Evolutionary conservation across 2,888 invertebrate species (phyloP).

Genomic region (Sminthurinus aureus): DNA sequence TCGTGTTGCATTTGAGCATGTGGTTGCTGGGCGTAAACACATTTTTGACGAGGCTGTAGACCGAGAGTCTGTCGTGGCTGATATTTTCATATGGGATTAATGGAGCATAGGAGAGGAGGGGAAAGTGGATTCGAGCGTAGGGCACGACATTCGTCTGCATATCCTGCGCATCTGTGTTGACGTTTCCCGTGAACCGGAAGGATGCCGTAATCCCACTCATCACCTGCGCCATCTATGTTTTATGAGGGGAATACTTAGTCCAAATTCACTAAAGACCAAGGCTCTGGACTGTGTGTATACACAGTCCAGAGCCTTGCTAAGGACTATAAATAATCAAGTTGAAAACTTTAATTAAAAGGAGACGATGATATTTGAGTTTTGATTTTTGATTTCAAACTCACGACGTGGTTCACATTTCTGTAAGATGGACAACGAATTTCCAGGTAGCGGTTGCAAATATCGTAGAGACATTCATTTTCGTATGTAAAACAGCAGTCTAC

Average conservation of each 20-base stretch:
- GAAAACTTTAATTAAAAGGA: too few relatives aligned
- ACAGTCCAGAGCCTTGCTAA: too few relatives aligned
- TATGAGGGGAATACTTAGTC: too few relatives aligned
- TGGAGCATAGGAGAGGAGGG: constrained; percentile 78
- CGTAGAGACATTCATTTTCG: constrained; percentile 19
- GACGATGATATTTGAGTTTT: too few relatives aligned
- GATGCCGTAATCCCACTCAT: constrained; percentile 26
- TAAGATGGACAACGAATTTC: constrained; percentile 62
- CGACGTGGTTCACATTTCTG: constrained; percentile 67
- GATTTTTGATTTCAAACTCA: too few relatives aligned
- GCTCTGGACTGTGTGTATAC: too few relatives aligned
- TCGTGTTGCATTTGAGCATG: constrained; percentile 63
- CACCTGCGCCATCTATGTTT: constrained; percentile 61
- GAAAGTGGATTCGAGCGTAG: constrained; percentile 92
- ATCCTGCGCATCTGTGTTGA: constrained; percentile 68
- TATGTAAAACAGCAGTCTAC: neutral
- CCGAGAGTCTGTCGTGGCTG: constrained; percentile 17
- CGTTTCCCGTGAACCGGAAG: constrained; percentile 29
- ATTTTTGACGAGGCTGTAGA: neutral
- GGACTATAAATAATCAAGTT: too few relatives aligned
- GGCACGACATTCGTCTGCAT: constrained; percentile 84
- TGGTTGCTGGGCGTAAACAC: constrained; percentile 46
- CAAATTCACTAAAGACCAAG: too few relatives aligned
- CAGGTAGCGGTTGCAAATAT: constrained; percentile 11
- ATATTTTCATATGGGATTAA: constrained; percentile 89